Conservation (phyloP, 2,113 vertebrate genomes). For the Circaetus gallicus region DNA sequence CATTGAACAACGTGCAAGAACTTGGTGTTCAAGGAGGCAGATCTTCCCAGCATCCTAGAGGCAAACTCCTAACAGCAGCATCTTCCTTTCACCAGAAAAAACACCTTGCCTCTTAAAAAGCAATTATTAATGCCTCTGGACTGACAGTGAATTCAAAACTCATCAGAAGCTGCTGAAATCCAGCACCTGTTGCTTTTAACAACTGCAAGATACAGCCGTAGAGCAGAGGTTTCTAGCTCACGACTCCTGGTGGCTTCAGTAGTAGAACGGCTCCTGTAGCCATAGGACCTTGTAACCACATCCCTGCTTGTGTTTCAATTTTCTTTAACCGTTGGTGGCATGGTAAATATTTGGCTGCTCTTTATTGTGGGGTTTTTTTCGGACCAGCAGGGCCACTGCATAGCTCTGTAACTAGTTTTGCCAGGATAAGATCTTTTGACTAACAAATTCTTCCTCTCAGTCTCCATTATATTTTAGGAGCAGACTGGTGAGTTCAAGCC, state of each 20-base stretch:
- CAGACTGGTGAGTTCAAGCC: not conserved
- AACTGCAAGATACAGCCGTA: not conserved
- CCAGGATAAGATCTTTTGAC: not conserved
- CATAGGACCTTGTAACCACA: not conserved
- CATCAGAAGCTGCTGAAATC: not conserved
- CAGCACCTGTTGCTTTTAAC: not conserved
- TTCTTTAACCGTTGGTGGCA: not conserved
- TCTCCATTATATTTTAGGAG: not conserved
- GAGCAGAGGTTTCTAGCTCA: not conserved
- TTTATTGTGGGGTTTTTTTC: not conserved
- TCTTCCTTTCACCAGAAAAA: not conserved
- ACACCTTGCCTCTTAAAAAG: not conserved
- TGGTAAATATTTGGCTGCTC: not conserved
- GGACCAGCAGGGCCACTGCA: not conserved
- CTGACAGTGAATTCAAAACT: not conserved
- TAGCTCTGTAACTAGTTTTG: not conserved
- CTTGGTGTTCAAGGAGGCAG: not conserved
- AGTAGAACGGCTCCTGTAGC: not conserved
- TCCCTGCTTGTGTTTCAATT: not conserved
- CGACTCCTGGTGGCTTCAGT: accelerated
- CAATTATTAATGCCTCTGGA: not conserved
- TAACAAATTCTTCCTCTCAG: not conserved
- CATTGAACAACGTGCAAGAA: not conserved
- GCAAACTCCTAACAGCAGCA: not conserved
- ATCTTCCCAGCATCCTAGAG: not conserved